Conservation (phyloP, 2,888 invertebrate genomes). For the Neria commutata region DNA sequence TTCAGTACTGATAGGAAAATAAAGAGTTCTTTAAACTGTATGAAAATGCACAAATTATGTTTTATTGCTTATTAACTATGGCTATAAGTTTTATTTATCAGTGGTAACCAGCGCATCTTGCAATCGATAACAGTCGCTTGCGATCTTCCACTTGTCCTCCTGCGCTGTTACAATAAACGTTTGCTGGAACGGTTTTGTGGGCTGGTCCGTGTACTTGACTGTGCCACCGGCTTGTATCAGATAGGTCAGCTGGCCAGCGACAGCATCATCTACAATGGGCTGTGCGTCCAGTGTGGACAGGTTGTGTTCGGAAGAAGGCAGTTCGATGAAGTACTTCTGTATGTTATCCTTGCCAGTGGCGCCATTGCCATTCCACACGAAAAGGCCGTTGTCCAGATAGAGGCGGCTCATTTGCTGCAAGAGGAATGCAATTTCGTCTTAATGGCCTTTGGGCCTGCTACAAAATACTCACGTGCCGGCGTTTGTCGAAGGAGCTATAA, state of each 20-base stretch:
- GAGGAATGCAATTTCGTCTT: neutral
- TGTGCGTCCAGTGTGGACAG: slow-evolving; percentile 86
- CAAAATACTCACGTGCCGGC: slow-evolving; percentile 72
- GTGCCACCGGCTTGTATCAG: slow-evolving; percentile 83
- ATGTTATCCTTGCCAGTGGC: slow-evolving; percentile 80
- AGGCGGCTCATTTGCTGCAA: slow-evolving; percentile 75
- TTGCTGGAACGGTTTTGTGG: slow-evolving; percentile 77
- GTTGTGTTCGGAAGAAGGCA: slow-evolving; percentile 81
- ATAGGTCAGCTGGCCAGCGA: slow-evolving; percentile 79
- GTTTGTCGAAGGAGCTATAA: slow-evolving; percentile 87
- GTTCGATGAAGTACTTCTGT: slow-evolving; percentile 81
- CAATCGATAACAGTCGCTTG: slow-evolving; percentile 84
- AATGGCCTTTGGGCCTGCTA: too few relatives aligned
- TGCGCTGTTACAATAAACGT: slow-evolving; percentile 86
- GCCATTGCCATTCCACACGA: slow-evolving; percentile 94
- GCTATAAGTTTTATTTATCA: slow-evolving; percentile 32
- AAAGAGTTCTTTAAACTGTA: too few relatives aligned
- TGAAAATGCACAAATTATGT: too few relatives aligned
- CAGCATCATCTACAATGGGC: slow-evolving; percentile 77
- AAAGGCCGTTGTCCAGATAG: slow-evolving; percentile 81
- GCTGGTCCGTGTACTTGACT: slow-evolving; percentile 72
- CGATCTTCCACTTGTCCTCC: slow-evolving; percentile 92
- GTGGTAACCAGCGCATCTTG: slow-evolving; percentile 64
- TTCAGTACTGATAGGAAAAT: neutral
- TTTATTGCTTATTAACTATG: too few relatives aligned